Base-by-base conservation (phyloP, 2,888 invertebrate genomes). In the Gari tellinella region DNA sequence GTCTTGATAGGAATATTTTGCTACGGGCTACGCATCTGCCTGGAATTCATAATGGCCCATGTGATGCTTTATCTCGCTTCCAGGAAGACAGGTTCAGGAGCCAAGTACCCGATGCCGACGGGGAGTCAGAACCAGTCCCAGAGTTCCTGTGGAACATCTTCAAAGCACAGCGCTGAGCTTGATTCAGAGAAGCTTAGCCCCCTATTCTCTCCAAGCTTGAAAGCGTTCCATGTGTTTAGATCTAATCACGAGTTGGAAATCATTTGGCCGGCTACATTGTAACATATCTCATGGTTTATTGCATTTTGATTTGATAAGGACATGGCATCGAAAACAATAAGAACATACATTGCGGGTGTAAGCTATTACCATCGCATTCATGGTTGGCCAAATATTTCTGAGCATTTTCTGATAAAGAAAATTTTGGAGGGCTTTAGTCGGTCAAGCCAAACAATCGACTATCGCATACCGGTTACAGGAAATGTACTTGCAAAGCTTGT, bases 31-130 rank as follows among this genome's bases (percentile, higher is more conserved):
- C 5, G 5, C 52, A 52, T 26, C 3, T 31, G 7, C 56, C 56
- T 2, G 56, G 56, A 4, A 10, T 41, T 14, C 41, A 43, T 14
- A 56, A 56, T n/a, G n/a, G n/a, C n/a, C 8, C 43, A 5, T 19
- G 25, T 10, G 56, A 56, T 23, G 40, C 25, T 7, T 25, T 56
- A n/a, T 56, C 56, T 43, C 56, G 56, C 5, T 56, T 48, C 10
- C 53, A 37, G 40, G 15, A 43, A 3, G 14, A n/a, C 2, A 8
- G n/a, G 10, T 43, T 56, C 23, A 14, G 17, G 26, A 5, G 3
- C 21, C 4, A 25, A 5, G 53, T 19, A 2, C 53, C 40, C 37
- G 17, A 40, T 4, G 53, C 38, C 4, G 53, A 37, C 2, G 2
- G 2, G 1, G 15, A 43, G 10, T 43, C 56, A 25, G n/a, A 1